Evolutionary conservation across 2,888 invertebrate species (phyloP), one percentile per base, ranked within the genome.

Genomic region (Microchrysa polita): DNA sequence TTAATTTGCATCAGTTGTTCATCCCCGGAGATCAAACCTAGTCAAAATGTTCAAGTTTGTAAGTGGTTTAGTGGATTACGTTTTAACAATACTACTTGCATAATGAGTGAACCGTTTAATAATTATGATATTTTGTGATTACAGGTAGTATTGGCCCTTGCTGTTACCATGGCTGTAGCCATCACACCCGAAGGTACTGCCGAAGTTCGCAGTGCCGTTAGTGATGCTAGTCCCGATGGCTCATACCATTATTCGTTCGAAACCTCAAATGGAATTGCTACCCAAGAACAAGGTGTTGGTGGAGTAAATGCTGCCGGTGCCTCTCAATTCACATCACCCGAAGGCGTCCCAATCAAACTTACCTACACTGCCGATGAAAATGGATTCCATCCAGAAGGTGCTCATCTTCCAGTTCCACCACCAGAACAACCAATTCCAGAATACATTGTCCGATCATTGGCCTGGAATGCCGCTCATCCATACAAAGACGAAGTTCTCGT

Each of bases 191-290:
- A 48, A n/a, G 27, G 27, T 7, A 27, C 22, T 27, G 59, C 59
- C 12, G 23, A 59, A 59, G 23, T 59, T n/a, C 59, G 59, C n/a
- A 59, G 59, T 27, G 12, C 12, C 7, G 12, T 2, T 23, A 23
- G 59, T 2, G 59, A 59, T 59, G 27, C 23, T 10, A 23, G 14
- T 23, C 59, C 59, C 72, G 88, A 89, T 74, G 81, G 85, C 18
- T 79, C 81, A 63, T 90, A 83, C 81, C 71, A 79, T 0, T 88
- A 82, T 80, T 72, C 74, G 5, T 90, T 81, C 79, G 84, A 88
- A 78, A 90, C 91, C 76, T 84, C 85, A n/a, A 90, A 91, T 79
- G 90, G 90, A 18, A 91, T 91, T 79, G 74, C 80, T 0, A 88
- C 82, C 5, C 86, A 89, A 77, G 89, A 89, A 79, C 77, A 79